These are phyloP conservation scores for Gallinago solitaria DNA, from an alignment of 2,797 vertebrate species.

Conservation along the genomic window DNA sequence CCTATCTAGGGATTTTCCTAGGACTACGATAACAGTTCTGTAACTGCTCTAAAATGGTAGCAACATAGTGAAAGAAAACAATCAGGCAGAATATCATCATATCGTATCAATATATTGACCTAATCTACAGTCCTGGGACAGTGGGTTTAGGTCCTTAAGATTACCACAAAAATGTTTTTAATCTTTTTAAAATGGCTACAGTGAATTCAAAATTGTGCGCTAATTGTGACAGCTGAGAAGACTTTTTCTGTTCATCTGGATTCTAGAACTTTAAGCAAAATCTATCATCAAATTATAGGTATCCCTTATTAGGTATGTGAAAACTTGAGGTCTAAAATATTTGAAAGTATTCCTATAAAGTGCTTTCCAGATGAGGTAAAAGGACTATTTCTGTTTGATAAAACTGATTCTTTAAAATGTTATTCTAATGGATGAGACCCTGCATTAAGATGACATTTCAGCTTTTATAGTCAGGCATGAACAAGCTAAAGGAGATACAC, in stretches of 20 bases:
- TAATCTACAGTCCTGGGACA: neutral
- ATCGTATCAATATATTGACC: neutral
- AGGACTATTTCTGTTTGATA: neutral
- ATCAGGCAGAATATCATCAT: neutral
- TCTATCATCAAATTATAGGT: neutral
- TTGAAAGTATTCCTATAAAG: neutral
- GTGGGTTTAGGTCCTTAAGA: neutral
- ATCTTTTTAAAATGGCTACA: neutral
- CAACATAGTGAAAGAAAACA: neutral
- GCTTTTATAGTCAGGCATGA: constrained; percentile 17
- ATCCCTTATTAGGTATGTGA: neutral
- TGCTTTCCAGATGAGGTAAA: neutral
- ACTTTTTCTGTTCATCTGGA: neutral
- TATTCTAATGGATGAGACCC: neutral
- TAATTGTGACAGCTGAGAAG: neutral
- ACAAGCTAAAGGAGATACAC: neutral
- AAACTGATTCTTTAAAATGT: neutral
- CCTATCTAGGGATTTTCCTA: neutral
- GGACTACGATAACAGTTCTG: neutral
- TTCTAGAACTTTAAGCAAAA: neutral
- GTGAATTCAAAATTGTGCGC: neutral
- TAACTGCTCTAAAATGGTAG: neutral
- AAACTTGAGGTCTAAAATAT: neutral
- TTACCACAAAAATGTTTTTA: neutral
- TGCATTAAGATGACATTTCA: constrained; percentile 20